Evolutionary conservation across 2,113 vertebrate genomes (phyloP), one percentile per base, ranked within the genome.

Genomic region (Cheirogaleus medius): DNA sequence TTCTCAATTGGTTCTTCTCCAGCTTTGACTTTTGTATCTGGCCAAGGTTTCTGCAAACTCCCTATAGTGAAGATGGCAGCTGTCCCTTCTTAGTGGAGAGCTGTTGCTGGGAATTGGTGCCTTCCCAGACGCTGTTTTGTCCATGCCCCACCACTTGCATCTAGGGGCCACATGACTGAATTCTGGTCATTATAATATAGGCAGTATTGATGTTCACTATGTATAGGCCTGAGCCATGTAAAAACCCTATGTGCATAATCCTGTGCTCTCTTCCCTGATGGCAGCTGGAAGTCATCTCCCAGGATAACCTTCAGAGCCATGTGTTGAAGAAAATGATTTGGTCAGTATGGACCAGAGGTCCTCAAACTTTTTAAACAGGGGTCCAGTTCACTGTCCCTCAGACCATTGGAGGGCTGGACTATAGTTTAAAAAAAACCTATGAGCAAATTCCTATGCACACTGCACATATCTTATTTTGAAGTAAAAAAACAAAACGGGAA

Each of bases 1-100:
- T 94, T 82, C 21, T 71, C 91, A 49, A 74, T 47, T 83, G 34
- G 6, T 64, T 89, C 56, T 47, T 56, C 52, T 54, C 77, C 80
- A 90, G 39, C n/a, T 83, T 95, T 90, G 91, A 69, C 80, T 91
- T 93, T 64, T 87, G n/a, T 42, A 87, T 58, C 68, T 90, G 87
- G 69, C 32, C 44, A 94, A 54, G 39, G 1, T 69, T 77, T 78
- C 69, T 90, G 44, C 42, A 71, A 71, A 91, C 4, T 69, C 13
- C 21, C 64, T 85, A 52, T 73, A 60, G 91, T 92, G 54, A 47
- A 81, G 74, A 47, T 10, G 27, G 27, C 60, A 78, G 77, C 73
- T 91, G 39, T 27, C 47, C 60, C 6, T 86, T 88, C 39, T 37
- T n/a, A 27, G 18, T 64, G 60, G 52, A 73, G 32, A 86, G 14